These are phyloP conservation scores for Calameuta pallipes DNA, from an alignment of 2,888 invertebrate species.

Conservation along the genomic window DNA sequence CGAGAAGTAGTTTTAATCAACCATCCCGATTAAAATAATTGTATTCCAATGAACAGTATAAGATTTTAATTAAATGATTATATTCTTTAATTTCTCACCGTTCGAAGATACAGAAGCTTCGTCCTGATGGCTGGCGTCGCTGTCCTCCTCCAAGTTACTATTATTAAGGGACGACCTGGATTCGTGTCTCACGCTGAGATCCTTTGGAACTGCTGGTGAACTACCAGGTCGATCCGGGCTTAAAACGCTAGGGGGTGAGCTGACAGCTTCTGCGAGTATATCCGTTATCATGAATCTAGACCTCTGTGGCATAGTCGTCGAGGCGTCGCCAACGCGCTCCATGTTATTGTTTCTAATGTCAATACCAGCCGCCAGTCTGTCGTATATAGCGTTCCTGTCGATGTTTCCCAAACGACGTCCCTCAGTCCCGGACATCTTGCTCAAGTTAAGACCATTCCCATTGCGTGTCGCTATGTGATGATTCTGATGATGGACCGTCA, in stretches of 20 bases:
- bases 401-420: conserved; percentile 51
- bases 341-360: conserved; percentile 39
- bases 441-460: conserved; percentile 59
- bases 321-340: conserved; percentile 28
- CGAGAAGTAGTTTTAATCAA: not conserved
- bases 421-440: conserved; percentile 58
- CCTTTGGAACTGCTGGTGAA: conserved; percentile 70
- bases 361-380: conserved; percentile 50
- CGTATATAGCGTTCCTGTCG: conserved; percentile 42
- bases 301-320: conserved; percentile 71
- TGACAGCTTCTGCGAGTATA: conserved; percentile 76
- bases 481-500: conserved; percentile 62
- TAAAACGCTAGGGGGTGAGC: conserved; percentile 24
- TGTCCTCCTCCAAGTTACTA: conserved; percentile 71
- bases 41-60: not conserved
- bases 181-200: conserved; percentile 71
- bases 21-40: not conserved
- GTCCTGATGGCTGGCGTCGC: conserved; percentile 68
- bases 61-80: too few species aligned
- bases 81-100: conserved; percentile 62
- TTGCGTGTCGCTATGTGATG: conserved; percentile 64
- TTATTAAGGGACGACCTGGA: conserved; percentile 68
- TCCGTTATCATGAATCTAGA: conserved; percentile 93
- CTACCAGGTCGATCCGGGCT: conserved; percentile 38
- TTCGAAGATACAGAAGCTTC: conserved; percentile 69